phyloP scores from a whole-genome alignment of 1,140 invertebrate genomes.

The Bicyclus anynana region DNA sequence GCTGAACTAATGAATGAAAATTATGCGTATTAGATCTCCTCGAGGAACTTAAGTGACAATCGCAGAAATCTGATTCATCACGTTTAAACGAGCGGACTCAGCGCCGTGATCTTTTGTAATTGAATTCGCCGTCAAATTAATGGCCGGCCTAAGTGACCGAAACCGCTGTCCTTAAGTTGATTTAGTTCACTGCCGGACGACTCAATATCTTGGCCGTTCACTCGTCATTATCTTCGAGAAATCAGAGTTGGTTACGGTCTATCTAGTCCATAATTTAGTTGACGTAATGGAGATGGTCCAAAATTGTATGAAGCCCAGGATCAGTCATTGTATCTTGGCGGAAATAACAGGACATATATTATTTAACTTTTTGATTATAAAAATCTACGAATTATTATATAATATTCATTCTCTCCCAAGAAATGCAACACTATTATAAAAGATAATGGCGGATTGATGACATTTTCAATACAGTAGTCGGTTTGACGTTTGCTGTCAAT shows the following conservation, averaged over 20 bases:
- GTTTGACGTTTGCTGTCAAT: too few species aligned
- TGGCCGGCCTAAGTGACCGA: conserved; percentile 31
- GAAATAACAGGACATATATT: too few species aligned
- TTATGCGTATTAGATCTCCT: not conserved
- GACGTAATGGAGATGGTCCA: too few species aligned
- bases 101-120: conserved; percentile 39
- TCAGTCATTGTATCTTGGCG: too few species aligned
- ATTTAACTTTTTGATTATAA: too few species aligned
- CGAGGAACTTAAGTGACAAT: conserved; percentile 14
- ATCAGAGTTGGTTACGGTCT: not conserved
- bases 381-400: too few species aligned
- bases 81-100: conserved; percentile 26
- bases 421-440: too few species aligned
- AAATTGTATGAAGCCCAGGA: too few species aligned
- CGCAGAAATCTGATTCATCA: conserved; percentile 20
- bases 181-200: conserved; percentile 30
- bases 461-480: too few species aligned
- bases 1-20: not conserved
- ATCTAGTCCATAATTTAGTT: too few species aligned
- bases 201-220: conserved; percentile 14
- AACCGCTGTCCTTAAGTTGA: conserved; percentile 28
- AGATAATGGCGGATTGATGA: too few species aligned
- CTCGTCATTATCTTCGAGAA: conserved; percentile 3
- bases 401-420: too few species aligned
- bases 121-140: conserved; percentile 38